phyloP scores from a whole-genome alignment of 2,888 invertebrate species.

The Julus scanicus region DNA sequence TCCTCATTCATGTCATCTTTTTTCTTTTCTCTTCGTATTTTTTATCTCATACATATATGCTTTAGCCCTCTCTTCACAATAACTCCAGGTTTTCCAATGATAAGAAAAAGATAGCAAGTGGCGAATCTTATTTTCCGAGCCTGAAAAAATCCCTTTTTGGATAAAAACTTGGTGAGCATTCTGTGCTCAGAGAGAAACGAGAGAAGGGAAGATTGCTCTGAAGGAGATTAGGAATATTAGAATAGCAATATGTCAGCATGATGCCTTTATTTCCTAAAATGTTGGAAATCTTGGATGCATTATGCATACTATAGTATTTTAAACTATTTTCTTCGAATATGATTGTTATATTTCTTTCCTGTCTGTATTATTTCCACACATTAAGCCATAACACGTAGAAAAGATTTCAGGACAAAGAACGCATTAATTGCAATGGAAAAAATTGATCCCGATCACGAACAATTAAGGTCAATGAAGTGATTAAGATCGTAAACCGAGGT shows the following conservation, averaged over 20 bases:
- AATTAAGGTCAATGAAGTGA: too few relatives aligned
- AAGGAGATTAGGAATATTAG: constrained; percentile 47
- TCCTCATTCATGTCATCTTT: constrained; percentile 24
- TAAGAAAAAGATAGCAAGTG: constrained; percentile 39
- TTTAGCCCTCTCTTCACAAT: constrained; percentile 11
- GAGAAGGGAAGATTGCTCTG: constrained; percentile 17
- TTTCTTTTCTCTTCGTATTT: neutral
- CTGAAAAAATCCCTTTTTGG: constrained; percentile 25
- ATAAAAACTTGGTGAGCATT: constrained; percentile 34
- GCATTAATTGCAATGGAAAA: too few relatives aligned
- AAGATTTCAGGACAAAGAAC: too few relatives aligned
- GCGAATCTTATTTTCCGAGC: constrained; percentile 21
- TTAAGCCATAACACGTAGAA: too few relatives aligned
- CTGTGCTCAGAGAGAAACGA: constrained; percentile 9
- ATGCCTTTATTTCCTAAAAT: too few relatives aligned
- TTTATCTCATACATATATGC: neutral
- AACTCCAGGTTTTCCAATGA: neutral
- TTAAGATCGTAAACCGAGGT: too few relatives aligned
- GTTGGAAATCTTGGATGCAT: too few relatives aligned
- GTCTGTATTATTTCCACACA: too few relatives aligned
- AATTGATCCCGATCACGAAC: too few relatives aligned
- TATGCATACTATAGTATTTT: too few relatives aligned
- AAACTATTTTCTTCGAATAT: too few relatives aligned
- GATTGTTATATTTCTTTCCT: too few relatives aligned
- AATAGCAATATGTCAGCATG: neutral